A percentile compares a stretch with the other conserved stretches of the same genome.
Conservation (phyloP, 2,797 vertebrate species). For the Ammospiza maritima region DNA sequence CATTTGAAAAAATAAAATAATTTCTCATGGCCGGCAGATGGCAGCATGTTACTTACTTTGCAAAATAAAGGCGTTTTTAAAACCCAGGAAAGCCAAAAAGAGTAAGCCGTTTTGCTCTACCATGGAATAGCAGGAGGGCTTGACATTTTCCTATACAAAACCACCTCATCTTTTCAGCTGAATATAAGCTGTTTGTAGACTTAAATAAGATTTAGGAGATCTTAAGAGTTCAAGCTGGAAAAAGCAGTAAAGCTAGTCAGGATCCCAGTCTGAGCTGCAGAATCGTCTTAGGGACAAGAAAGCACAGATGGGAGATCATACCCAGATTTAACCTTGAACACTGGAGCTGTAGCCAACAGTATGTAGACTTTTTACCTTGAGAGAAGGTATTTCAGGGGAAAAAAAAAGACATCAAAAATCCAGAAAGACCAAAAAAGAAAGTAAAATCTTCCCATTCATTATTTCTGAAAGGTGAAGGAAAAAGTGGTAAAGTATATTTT, state of each 20-base stretch:
- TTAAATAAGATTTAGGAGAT: slow-evolving; percentile 49
- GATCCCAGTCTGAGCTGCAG: slow-evolving; percentile 18
- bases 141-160: slow-evolving; percentile 31
- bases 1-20: background rate
- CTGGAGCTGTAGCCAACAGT: background rate
- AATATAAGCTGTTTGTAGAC: slow-evolving; percentile 31
- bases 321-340: slow-evolving; percentile 3
- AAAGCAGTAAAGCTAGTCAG: slow-evolving; percentile 29
- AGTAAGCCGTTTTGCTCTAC: background rate
- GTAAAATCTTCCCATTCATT: background rate
- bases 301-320: background rate
- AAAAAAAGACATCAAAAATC: fast-evolving
- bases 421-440: fast-evolving
- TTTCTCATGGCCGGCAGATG: slow-evolving; percentile 38
- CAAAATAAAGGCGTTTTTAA: background rate
- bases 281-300: slow-evolving; percentile 33
- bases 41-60: slow-evolving; percentile 43
- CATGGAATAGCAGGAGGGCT: background rate
- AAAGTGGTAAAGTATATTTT: background rate
- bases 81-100: background rate
- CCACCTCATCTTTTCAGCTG: slow-evolving; percentile 27
- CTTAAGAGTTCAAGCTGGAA: slow-evolving; percentile 40
- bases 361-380: background rate
- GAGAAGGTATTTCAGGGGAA: fast-evolving
- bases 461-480: background rate